Base-by-base conservation (phyloP, 2,797 vertebrate species). In the Oreochromis mossambicus region DNA sequence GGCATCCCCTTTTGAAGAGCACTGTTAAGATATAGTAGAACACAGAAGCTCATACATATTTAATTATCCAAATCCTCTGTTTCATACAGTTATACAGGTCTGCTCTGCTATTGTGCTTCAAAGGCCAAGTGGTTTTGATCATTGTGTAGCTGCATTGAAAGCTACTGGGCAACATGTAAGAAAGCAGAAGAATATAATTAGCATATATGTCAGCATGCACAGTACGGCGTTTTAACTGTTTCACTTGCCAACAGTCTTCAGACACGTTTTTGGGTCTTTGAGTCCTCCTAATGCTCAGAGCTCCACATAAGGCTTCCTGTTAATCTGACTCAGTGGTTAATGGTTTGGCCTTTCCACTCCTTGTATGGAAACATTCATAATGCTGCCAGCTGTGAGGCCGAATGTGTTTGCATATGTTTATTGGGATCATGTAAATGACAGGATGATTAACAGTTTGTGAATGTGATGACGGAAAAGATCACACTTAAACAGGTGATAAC, bases 11-110 rank as follows among this genome's bases (percentile, higher is more conserved):
- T 95, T 90, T 83, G 86, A 89, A 92, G 84, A 87, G 82, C 15
- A 8, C 68, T 77, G 86, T 90, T 93, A 88, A 88, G 91, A 85
- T 87, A 86, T 70, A 80, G 88, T 83, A 26, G 81, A 61, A 85
- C 87, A 61, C 85, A 52, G 77, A 77, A 79, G 38, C 92, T 95
- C 88, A 92, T 94, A 4, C 89, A 95, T 94, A 90, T 94, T 95
- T 94, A 91, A 94, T 90, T 80, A 19, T 43, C 79, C 17, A 77
- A 89, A 88, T 90, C 86, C 92, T 88, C 86, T 68, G 80, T 79
- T 85, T 87, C 70, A 79, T 81, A 26, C 83, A 51, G 83, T 82
- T 24, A 12, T 34, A 56, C 83, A 87, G 84, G 86, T 90, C 88
- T 81, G 77, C 26, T 11, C 32, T 79, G 48, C 82, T 89, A 8